A percentile compares a stretch with the other conserved stretches of the same genome.
phyloP scores from a whole-genome alignment of 2,888 invertebrate species.

The Copidosoma aretas region DNA sequence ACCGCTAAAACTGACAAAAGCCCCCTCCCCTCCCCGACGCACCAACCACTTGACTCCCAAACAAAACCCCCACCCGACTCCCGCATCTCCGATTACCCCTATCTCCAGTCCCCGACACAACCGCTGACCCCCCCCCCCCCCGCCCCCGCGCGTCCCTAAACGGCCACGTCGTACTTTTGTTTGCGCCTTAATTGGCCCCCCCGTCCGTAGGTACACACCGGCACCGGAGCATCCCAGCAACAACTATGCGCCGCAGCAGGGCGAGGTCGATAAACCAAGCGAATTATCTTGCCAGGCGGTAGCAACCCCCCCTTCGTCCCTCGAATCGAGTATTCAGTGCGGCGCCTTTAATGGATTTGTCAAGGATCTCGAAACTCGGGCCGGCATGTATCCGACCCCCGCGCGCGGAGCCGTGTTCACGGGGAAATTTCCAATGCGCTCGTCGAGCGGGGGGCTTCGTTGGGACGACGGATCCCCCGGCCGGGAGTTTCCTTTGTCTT shows the following conservation, averaged over 20 bases:
- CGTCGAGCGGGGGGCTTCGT: slow-evolving; percentile 23
- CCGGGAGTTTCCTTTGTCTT: no score
- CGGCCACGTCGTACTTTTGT: not conserved
- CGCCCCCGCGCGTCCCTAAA: no score
- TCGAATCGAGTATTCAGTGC: slow-evolving; percentile 33
- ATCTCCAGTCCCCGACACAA: no score
- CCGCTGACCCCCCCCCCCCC: no score
- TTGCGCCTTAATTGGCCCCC: slow-evolving; percentile 5
- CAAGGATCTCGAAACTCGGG: slow-evolving; percentile 35
- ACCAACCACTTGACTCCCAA: no score
- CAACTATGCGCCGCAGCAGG: slow-evolving; percentile 13
- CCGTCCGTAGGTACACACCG: not conserved
- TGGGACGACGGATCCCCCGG: no score
- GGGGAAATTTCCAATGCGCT: slow-evolving; percentile 35
- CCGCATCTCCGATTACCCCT: no score
- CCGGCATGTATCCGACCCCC: not conserved
- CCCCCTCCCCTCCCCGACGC: no score
- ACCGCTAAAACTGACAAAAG: no score
- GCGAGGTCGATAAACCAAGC: slow-evolving; percentile 35
- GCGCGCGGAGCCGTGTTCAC: slow-evolving; percentile 9
- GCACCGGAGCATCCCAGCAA: not conserved
- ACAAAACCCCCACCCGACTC: no score
- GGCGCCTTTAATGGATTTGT: slow-evolving; percentile 38
- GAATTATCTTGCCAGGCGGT: slow-evolving; percentile 38
- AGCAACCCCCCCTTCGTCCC: not conserved